Base-by-base conservation (phyloP, 2,888 invertebrate genomes). In the Acanthosepion esculentum region DNA sequence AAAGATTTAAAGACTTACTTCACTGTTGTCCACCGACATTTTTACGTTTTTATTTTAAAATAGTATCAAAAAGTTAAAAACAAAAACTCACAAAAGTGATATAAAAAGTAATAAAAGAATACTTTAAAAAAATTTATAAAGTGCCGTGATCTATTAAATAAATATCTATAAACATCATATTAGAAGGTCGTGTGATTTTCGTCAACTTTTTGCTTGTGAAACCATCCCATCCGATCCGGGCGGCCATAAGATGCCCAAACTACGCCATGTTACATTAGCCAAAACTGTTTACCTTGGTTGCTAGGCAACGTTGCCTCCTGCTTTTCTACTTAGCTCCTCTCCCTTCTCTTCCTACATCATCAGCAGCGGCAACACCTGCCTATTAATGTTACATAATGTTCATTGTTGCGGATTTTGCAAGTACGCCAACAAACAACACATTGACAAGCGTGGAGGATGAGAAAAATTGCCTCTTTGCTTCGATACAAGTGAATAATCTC, bases 251-350 rank as follows among this genome's bases (percentile, higher is more conserved):
- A 78, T 78, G n/a, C n/a, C 78, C 78, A 78, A 78, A 15, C n/a
- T n/a, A 78, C 78, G 78, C 78, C 78, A 78, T 78, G 78, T 78
- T 78, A 78, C n/a, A 78, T n/a, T 12, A 20, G n/a, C n/a, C 78
- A 78, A 78, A 78, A 15, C 78, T 78, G 78, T 78, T 78, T 78
- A 78, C n/a, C n/a, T 78, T 78, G n/a, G 78, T 78, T n/a, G 78
- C 78, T 33, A 4, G n/a, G 78, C 78, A 33, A n/a, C 78, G 78
- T 33, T 33, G n/a, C 78, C 78, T 78, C 78, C n/a, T 33, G 10
- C 78, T 78, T 78, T 12, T 78, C 78, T 20, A 55, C 20, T 55
- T 18, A 1, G 20, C 59, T 59, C 59, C 59, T 59, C 59, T 59
- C 59, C 59, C 59, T 59, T 59, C 59, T 59, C 26, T 59, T 7